Percentiles rank a stretch among this genome's conserved stretches.
phyloP scores from a whole-genome alignment of 2,113 vertebrate genomes.

The Calidris pygmaea region DNA sequence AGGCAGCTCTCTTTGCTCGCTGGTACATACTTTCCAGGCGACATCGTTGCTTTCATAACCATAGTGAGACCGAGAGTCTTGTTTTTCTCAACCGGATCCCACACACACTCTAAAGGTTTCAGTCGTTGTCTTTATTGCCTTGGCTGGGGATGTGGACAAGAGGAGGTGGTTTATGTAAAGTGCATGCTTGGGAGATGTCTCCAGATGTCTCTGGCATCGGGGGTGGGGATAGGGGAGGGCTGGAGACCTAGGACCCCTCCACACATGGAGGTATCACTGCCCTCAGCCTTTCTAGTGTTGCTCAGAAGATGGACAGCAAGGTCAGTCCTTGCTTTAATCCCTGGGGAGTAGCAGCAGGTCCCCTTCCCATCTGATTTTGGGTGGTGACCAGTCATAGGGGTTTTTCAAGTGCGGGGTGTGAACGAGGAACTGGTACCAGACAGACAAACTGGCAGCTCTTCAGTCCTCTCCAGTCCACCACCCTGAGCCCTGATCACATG shows the following conservation, averaged over 20 bases:
- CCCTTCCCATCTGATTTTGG: not conserved
- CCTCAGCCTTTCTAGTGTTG: not conserved
- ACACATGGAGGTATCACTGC: not conserved
- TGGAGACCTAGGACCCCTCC: not conserved
- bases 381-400: not conserved
- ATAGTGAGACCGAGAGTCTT: not conserved
- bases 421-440: not conserved
- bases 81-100: slow-evolving; percentile 46
- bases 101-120: not conserved
- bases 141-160: not conserved
- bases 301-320: not conserved
- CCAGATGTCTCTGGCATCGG: not conserved
- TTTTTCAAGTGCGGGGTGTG: not conserved
- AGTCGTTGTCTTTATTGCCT: not conserved
- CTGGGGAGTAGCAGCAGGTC: not conserved
- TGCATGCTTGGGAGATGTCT: not conserved
- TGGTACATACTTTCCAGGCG: slow-evolving; percentile 69
- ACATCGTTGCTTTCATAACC: slow-evolving; percentile 66
- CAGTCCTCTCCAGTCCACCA: not conserved
- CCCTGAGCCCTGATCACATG: fast-evolving
- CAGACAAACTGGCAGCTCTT: not conserved
- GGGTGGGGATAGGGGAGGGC: not conserved
- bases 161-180: not conserved
- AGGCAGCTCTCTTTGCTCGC: slow-evolving; percentile 23
- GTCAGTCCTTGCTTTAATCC: not conserved